Evolutionary conservation across 92 coral and sea anemone genomes (phyloP).

Genomic region (Palythoa grandis): DNA sequence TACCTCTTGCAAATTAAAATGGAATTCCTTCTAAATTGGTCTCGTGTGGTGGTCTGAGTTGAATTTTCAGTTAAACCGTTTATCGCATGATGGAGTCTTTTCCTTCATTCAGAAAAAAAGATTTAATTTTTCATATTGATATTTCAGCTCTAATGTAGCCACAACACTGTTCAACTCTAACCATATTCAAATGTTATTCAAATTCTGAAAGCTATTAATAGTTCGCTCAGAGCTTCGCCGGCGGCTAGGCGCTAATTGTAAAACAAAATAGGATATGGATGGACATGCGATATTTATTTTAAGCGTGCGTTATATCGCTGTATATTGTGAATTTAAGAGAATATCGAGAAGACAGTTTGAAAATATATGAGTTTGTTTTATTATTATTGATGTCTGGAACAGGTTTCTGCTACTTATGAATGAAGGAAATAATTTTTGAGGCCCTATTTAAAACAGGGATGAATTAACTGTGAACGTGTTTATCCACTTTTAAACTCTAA

Average conservation of each 20-base stretch:
- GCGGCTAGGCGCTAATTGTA: slow-evolving; percentile 47
- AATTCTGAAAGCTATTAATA: slow-evolving; percentile 41
- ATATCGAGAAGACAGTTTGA: neutral
- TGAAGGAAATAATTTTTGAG: slow-evolving; percentile 4
- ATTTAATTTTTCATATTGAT: neutral
- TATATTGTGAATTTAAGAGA: neutral
- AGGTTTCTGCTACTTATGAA: too few species aligned
- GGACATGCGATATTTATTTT: slow-evolving; percentile 36
- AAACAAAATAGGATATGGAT: slow-evolving; percentile 49
- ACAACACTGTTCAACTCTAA: slow-evolving; percentile 2
- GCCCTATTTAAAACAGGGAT: slow-evolving; percentile 17
- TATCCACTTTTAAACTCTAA: slow-evolving; percentile 17
- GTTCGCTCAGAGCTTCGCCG: slow-evolving; percentile 31
- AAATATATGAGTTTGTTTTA: neutral
- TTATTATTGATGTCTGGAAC: neutral
- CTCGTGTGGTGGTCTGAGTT: neutral
- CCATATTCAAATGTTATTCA: slow-evolving; percentile 35
- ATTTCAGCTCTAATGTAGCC: slow-evolving; percentile 13
- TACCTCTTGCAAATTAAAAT: neutral
- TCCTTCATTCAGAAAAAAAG: neutral
- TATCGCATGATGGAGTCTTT: neutral
- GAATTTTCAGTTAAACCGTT: neutral
- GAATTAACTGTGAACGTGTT: slow-evolving; percentile 38
- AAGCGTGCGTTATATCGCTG: slow-evolving; percentile 14
- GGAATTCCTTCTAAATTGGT: slow-evolving; percentile 25